Percentiles rank a stretch among this genome's conserved stretches.
phyloP scores from a whole-genome alignment of 37 sponge, comb jelly and placozoan genomes.

The Ianthella basta region DNA sequence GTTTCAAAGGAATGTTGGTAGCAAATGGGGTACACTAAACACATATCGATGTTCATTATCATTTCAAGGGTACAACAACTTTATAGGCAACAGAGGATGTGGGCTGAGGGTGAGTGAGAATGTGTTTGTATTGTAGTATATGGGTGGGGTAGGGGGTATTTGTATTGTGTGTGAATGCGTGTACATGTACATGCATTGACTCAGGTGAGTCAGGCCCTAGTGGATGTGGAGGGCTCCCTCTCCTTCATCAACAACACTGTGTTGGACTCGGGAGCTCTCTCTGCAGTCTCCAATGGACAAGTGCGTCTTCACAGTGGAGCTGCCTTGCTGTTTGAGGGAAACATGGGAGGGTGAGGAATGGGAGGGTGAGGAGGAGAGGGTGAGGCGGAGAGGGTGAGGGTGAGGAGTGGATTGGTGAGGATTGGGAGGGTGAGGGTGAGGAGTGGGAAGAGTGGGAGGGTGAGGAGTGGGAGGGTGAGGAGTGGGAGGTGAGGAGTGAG shows the following conservation, averaged over 20 bases:
- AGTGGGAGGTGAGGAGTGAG: no score
- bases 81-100: not conserved
- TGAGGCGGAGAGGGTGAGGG: no score
- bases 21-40: not conserved
- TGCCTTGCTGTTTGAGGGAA: not conserved
- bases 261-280: not conserved
- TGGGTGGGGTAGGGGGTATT: not conserved
- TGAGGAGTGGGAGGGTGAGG: no score
- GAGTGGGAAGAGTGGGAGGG: no score
- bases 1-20: constrained; percentile 11
- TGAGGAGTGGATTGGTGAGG: no score
- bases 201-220: not conserved
- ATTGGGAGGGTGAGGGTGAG: no score
- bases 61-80: not conserved
- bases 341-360: constrained; percentile 8
- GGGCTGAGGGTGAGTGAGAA: not conserved
- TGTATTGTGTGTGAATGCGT: not conserved
- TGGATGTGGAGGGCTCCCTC: not conserved
- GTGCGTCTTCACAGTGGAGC: not conserved
- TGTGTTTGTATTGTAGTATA: not conserved
- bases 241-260: not conserved
- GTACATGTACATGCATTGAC: not conserved
- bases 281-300: not conserved
- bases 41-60: not conserved
- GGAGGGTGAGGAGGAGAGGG: no score